Conservation (phyloP, 2,888 invertebrate genomes). For the Phengaris arion region DNA sequence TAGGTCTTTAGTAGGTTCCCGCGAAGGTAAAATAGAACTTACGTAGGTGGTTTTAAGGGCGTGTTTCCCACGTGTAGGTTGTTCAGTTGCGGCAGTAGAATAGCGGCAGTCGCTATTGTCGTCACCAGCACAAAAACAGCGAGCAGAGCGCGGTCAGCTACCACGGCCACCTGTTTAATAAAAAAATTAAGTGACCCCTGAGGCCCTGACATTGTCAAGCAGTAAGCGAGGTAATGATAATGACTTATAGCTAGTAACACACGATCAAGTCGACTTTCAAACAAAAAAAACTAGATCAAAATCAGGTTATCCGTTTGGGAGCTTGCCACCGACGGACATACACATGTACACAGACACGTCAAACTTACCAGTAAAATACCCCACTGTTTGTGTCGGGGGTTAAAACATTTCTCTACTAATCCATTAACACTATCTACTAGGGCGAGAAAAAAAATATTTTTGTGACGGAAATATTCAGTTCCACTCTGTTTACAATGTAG, state of each 20-base stretch:
- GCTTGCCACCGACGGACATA: no score
- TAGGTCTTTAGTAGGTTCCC: not conserved
- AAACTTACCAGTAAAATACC: no score
- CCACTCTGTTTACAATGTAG: constrained; percentile 11
- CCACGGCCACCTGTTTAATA: constrained; percentile 82
- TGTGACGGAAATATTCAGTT: constrained; percentile 3
- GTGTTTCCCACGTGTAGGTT: constrained; percentile 73
- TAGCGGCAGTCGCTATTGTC: constrained; percentile 87
- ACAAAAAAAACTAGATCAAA: no score
- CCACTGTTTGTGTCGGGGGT: no score
- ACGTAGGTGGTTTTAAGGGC: constrained; percentile 67
- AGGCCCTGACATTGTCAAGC: no score
- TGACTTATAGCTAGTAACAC: no score
- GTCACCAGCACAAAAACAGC: constrained; percentile 88
- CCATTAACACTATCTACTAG: not conserved
- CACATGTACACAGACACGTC: no score
- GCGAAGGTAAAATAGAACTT: constrained; percentile 40
- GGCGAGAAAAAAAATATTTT: not conserved
- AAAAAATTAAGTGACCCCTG: constrained; percentile 22
- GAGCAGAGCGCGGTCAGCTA: constrained; percentile 88
- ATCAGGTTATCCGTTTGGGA: no score
- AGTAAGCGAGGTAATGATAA: no score
- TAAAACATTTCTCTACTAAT: not conserved
- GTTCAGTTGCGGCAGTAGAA: constrained; percentile 84
- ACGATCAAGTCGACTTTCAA: no score